phyloP scores from a whole-genome alignment of 2,888 invertebrate genomes.

The Lordiphosa andalusiaca region DNA sequence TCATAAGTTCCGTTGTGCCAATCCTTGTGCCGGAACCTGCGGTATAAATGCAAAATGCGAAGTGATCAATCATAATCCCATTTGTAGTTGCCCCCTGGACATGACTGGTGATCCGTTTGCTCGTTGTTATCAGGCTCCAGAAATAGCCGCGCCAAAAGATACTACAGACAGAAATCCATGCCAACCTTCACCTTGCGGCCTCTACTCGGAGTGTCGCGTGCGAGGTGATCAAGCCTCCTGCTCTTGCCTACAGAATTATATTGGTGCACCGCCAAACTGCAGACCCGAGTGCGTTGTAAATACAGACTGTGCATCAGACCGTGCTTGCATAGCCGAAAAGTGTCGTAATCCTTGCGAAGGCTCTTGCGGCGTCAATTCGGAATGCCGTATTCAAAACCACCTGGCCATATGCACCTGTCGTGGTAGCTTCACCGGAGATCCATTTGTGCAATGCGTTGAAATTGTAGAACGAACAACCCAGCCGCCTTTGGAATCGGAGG shows the following conservation, averaged over 20 bases:
- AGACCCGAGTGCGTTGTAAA: constrained; percentile 84
- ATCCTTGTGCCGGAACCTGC: constrained; percentile 91
- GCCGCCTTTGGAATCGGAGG: constrained; percentile 79
- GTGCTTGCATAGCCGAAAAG: constrained; percentile 86
- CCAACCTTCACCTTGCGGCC: constrained; percentile 87
- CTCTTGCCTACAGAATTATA: constrained; percentile 84
- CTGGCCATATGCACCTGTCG: constrained; percentile 85
- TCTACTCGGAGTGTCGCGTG: constrained; percentile 85
- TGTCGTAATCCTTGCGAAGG: constrained; percentile 87
- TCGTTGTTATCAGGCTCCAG: constrained; percentile 83
- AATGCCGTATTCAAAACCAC: constrained; percentile 86
- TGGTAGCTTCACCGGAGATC: constrained; percentile 84
- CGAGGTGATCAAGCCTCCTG: constrained; percentile 84
- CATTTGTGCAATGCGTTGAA: constrained; percentile 83
- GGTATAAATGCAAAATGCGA: constrained; percentile 89
- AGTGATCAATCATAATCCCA: constrained; percentile 90
- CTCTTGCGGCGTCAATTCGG: constrained; percentile 86
- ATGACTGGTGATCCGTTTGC: constrained; percentile 91
- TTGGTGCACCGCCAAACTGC: constrained; percentile 87
- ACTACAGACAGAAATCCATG: constrained; percentile 83
- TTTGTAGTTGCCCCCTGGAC: constrained; percentile 88
- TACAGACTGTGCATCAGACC: constrained; percentile 84
- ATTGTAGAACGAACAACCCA: constrained; percentile 81
- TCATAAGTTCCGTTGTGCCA: constrained; percentile 89
- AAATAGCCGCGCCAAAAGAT: constrained; percentile 60